These are phyloP conservation scores for Scylla paramamosain DNA, from an alignment of 1,140 invertebrate species.

Conservation along the genomic window DNA sequence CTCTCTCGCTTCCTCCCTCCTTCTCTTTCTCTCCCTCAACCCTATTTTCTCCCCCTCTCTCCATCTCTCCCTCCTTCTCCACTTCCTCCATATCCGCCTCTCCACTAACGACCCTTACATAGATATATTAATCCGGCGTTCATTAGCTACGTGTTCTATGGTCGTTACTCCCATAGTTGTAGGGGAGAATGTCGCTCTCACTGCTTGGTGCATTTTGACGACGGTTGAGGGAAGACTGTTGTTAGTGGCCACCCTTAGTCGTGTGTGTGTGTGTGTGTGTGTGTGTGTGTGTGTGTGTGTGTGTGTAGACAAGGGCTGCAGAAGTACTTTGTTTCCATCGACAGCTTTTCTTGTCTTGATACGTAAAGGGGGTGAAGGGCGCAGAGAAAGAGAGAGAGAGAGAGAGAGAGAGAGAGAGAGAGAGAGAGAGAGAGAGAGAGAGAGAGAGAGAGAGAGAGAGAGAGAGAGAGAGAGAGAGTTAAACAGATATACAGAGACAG, in stretches of 20 bases:
- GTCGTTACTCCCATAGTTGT: background rate
- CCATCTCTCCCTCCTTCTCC: background rate
- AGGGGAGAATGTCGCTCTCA: background rate
- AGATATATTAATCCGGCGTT: background rate
- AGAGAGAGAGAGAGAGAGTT: slow-evolving; percentile 7
- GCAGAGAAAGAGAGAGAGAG: background rate
- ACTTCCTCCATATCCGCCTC: background rate
- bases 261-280: background rate
- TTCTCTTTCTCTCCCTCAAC: background rate
- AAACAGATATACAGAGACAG: no score
- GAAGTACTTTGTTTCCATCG: no score
- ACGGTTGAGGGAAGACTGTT: background rate
- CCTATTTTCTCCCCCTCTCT: background rate
- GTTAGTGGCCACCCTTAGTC: background rate
- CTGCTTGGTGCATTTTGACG: background rate
- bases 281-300: background rate
- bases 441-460: slow-evolving; percentile 29
- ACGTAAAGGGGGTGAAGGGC: background rate
- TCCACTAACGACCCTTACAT: background rate
- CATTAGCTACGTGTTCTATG: background rate
- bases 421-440: slow-evolving; percentile 10
- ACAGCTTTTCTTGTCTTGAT: no score
- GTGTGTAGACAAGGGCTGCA: no score
- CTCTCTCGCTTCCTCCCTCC: background rate
- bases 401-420: background rate